These are phyloP conservation scores for Heterodera carotae DNA, from an alignment of 1,140 invertebrate species.

Conservation along the genomic window DNA sequence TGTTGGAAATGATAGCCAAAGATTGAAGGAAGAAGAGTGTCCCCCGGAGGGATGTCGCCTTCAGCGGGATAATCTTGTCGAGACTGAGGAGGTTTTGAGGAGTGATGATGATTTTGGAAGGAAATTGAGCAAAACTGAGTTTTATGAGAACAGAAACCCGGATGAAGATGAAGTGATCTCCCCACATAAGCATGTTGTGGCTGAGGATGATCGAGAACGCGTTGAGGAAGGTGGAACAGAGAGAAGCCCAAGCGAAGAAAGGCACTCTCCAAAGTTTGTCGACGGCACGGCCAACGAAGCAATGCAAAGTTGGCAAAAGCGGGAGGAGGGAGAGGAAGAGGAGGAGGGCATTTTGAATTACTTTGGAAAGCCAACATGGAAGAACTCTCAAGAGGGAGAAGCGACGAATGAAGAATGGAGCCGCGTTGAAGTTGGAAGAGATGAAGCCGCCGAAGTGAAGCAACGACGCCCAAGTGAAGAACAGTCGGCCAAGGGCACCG, in stretches of 20 bases:
- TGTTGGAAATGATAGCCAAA: neutral
- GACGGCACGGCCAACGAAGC: neutral
- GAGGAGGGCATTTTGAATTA: neutral
- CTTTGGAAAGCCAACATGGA: slow-evolving; percentile 6
- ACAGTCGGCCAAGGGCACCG: no score
- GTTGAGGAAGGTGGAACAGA: neutral
- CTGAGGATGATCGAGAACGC: no score
- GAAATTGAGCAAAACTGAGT: slow-evolving; percentile 1
- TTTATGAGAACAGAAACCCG: no score
- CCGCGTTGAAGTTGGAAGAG: neutral
- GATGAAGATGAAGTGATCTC: slow-evolving; percentile 3
- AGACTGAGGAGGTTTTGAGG: neutral
- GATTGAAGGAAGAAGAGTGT: neutral
- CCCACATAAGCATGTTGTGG: neutral
- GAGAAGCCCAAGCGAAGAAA: neutral
- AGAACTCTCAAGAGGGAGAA: neutral
- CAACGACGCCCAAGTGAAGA: neutral
- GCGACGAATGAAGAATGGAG: neutral
- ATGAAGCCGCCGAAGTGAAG: neutral
- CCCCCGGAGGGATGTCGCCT: neutral
- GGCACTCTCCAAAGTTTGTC: neutral
- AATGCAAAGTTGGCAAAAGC: slow-evolving; percentile 2
- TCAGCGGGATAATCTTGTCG: neutral
- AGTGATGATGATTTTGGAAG: neutral
- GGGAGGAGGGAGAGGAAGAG: slow-evolving; percentile 10